Percentiles rank a stretch among this genome's conserved stretches.
Evolutionary conservation across 2,888 invertebrate species (phyloP).

Genomic region (Portevinia maculata): DNA sequence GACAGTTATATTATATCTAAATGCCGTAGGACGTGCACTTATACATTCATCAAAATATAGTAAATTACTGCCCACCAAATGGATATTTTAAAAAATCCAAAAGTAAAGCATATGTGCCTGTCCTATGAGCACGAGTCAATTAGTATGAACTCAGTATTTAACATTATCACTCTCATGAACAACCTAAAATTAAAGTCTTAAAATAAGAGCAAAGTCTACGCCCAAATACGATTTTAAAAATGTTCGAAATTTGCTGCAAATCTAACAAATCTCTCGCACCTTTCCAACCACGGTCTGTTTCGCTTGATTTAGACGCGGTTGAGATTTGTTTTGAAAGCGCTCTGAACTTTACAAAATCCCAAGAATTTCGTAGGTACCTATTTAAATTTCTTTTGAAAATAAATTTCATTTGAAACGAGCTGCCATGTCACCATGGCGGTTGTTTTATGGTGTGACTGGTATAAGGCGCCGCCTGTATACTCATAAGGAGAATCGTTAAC

Average conservation of each 20-base stretch:
- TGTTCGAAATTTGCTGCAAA: not conserved
- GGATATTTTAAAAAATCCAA: not conserved
- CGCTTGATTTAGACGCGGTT: constrained; percentile 9
- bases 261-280: constrained; percentile 6
- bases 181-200: not conserved
- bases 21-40: not conserved
- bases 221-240: not conserved
- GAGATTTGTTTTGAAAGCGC: constrained; percentile 2
- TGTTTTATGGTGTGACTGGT: not conserved
- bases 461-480: not conserved
- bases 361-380: constrained; percentile 4
- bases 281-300: not conserved
- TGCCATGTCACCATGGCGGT: not conserved
- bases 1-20: too few relatives aligned
- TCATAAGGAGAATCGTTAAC: not conserved
- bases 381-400: constrained; percentile 10
- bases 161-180: constrained; percentile 5
- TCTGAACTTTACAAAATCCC: not conserved
- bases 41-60: not conserved
- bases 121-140: not conserved
- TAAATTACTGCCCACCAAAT: not conserved
- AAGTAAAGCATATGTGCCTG: not conserved
- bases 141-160: not conserved
- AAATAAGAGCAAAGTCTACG: constrained; percentile 1
- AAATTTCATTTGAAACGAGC: not conserved